Base-by-base conservation (phyloP, 2,888 invertebrate species). In the Deladenus siricidicola region DNA sequence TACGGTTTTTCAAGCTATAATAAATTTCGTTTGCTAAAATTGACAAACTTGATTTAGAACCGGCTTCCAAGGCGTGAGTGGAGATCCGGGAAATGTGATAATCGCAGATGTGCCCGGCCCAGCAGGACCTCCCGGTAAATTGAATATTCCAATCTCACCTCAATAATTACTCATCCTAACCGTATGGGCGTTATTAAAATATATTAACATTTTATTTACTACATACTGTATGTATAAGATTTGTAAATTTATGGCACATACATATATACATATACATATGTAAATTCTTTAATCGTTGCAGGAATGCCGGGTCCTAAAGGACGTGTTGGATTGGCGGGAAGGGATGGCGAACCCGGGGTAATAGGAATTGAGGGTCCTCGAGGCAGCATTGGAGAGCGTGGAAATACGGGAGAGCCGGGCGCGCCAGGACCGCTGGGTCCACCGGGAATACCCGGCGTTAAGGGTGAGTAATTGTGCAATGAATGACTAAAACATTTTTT, bases 321-420 rank as follows among this genome's bases (percentile, higher is more conserved):
- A 8, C 10, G n/a, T 6, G 42, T 28, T 24, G 59, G 59, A 14
- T 14, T 19, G 58, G 19, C 44, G 24, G 59, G 59, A 59, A 19
- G 42, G 19, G 59, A 59, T 19, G 59, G 59, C 3, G 45, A 58
- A 23, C 29, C 54, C 14, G 59, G 59, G 1, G 56, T 26, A 39
- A 43, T 34, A 14, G 59, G 59, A 17, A 26, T 24, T 21, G n/a
- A 19, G 14, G 55, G 55, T 10, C 48, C 48, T 4, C 34, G 43
- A 4, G 59, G 59, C 14, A 34, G 34, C 48, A 34, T 28, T 29
- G 59, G 59, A 42, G 59, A 53, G 4, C 53, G 53, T 17, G 53
- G 53, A 53, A 23, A 23, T 4, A 53, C 34, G 21, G 53, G 53
- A 39, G 53, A 53, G 34, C 39, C 53, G 3, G 53, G 53, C 1